phyloP scores from a whole-genome alignment of 1,140 invertebrate species.

The Phymorhynchus buccinoides region DNA sequence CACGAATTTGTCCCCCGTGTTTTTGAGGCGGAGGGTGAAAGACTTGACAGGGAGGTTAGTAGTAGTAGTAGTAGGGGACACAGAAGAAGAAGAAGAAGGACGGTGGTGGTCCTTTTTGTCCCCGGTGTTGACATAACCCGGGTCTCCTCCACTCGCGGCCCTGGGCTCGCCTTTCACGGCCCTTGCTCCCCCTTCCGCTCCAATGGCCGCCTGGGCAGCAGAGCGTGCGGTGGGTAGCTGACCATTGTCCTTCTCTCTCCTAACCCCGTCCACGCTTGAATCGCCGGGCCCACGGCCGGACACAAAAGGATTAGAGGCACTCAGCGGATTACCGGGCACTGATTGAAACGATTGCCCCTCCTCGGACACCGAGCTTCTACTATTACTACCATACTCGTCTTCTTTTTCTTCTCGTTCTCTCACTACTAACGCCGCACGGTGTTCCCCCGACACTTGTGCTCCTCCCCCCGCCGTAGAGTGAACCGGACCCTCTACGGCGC shows the following conservation, averaged over 20 bases:
- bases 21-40: constrained; percentile 20
- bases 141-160: background rate
- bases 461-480: background rate
- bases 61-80: too few relatives aligned
- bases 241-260: background rate
- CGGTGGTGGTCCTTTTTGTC: background rate
- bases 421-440: background rate
- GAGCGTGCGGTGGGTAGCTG: background rate
- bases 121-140: background rate
- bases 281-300: background rate
- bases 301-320: constrained; percentile 21
- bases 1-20: constrained; percentile 13
- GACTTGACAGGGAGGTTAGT: constrained; percentile 2
- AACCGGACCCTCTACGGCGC: background rate
- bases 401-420: too few relatives aligned
- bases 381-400: too few relatives aligned
- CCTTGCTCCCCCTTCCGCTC: background rate
- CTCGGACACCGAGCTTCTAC: background rate
- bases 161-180: background rate
- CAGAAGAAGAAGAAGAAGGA: background rate
- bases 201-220: background rate
- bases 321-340: constrained; percentile 12
- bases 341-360: background rate
- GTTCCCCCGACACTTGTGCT: background rate
- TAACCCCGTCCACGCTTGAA: too few relatives aligned